Base-by-base conservation (phyloP, 2,888 invertebrate genomes). In the Callimorpha dominula region DNA sequence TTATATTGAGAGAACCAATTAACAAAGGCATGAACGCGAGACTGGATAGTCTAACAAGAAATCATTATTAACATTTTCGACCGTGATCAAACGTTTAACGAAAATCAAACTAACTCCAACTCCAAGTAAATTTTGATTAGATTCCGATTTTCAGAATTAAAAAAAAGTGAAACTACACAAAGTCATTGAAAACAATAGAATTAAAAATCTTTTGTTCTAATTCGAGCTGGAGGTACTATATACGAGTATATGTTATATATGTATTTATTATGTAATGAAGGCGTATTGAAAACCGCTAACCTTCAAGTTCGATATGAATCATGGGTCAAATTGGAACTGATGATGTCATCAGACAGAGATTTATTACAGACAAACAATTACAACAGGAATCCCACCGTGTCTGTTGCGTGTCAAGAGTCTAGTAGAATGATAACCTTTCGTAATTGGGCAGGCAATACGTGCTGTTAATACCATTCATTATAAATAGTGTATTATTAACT, bases 321-420 rank as follows among this genome's bases (percentile, higher is more conserved):
- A 91, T 84, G 82, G 74, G 75, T 79, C 80, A 81, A 83, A 89
- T 92, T 90, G 85, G 82, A 89, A 87, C 86, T 84, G 81, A 92
- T 95, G 94, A 95, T 93, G 93, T 95, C 94, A 95, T 80, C 81
- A 83, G 82, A 82, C 87, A 86, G 77, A 85, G 83, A 86, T 83
- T 88, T 87, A 85, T 85, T 85, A 78, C 63, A 71, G 74, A 85
- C 82, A 84, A 87, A 85, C 87, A 90, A 91, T 91, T 90, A 91
- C 85, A 83, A 77, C 74, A 68, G 72, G 80, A 83, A 82, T 76
- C 54, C 74, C 66, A 66, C 77, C 80, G 80, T 85, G 87, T 86
- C 82, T 81, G 79, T 85, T 91, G 88, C 85, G 42, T 43, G 15
- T 46, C 46, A 68, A 57, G 46, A 1, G 20, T 46, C 57, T 92